phyloP scores from a whole-genome alignment of 1,140 invertebrate genomes.

The Oreohelix idahoensis region DNA sequence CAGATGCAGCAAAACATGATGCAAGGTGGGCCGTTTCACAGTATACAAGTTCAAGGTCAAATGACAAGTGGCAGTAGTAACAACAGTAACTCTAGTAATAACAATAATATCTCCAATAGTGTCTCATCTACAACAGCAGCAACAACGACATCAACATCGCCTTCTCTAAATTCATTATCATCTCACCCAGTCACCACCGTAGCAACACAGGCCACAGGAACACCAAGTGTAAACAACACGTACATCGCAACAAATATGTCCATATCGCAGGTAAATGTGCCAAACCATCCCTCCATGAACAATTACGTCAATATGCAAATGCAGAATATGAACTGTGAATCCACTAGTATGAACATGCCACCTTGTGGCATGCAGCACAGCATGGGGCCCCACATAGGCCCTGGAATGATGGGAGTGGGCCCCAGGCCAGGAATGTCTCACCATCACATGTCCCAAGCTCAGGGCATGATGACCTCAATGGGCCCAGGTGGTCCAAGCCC shows the following conservation, averaged over 20 bases:
- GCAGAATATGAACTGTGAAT: conserved; percentile 52
- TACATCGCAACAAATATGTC: conserved; percentile 76
- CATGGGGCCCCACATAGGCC: conserved; percentile 39
- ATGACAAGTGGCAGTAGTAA: conserved; percentile 36
- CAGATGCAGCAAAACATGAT: conserved; percentile 73
- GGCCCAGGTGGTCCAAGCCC: conserved; percentile 5
- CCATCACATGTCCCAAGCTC: conserved; percentile 37
- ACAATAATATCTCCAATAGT: not conserved
- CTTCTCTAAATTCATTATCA: conserved; percentile 32
- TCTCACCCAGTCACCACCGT: not conserved
- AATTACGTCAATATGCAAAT: conserved; percentile 61
- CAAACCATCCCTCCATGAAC: conserved; percentile 46
- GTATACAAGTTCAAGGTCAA: conserved; percentile 71
- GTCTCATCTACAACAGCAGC: not conserved
- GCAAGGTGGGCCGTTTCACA: conserved; percentile 73
- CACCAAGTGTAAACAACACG: conserved; percentile 75
- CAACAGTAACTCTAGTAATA: not conserved
- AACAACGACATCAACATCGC: not conserved
- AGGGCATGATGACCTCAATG: conserved; percentile 36
- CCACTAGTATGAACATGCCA: conserved; percentile 28
- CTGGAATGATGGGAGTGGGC: conserved; percentile 72
- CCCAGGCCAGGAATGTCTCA: conserved; percentile 39
- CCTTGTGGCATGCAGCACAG: conserved; percentile 18
- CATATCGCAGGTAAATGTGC: conserved; percentile 73
- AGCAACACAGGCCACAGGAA: conserved; percentile 35